Evolutionary conservation across 2,888 invertebrate species (phyloP), one percentile per base, ranked within the genome.

Genomic region (Caenorhabditis sp.): DNA sequence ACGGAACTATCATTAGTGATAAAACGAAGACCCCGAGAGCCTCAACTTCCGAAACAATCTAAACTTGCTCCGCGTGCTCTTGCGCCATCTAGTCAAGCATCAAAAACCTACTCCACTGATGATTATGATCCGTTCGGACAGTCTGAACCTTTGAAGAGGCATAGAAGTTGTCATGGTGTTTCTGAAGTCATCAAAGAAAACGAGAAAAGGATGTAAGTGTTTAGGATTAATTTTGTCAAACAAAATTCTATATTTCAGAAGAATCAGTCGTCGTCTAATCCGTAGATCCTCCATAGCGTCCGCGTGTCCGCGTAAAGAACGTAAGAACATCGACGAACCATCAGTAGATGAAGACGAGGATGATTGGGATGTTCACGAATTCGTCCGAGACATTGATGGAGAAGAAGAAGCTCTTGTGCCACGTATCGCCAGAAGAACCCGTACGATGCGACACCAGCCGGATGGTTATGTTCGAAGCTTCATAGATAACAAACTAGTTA

Each of bases 1-100:
- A 68, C 74, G 8, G 95, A 95, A 19, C 95, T 95, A n/a, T 96
- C 96, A 92, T 93, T 96, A 56, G 95, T 96, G 0, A 93, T 96
- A 56, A 96, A 96, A 92, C 95, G 96, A 61, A 38, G 86, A 35
- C 87, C 87, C 0, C 47, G 85, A 59, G 86, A 85, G 44, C 75
- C 82, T 1, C 84, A 85, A n/a, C 47, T 87, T 2, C 80, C 84
- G 51, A 77, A 82, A 41, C 80, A 85, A 44, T 82, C 81, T 26
- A 82, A 84, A 44, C 58, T 74, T 12, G 72, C 82, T n/a, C 73
- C 77, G 0, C 74, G 84, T 24, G 82, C 85, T 8, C 75, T 88
- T 44, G 82, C 85, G 7, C 86, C 88, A 4, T 84, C 86, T 0
- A 86, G 86, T 70, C 86, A 85, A 28, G 75, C 87, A 5, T 70